Evolutionary conservation across 2,113 vertebrate species (phyloP).

Genomic region (Syngnathus typhle): DNA sequence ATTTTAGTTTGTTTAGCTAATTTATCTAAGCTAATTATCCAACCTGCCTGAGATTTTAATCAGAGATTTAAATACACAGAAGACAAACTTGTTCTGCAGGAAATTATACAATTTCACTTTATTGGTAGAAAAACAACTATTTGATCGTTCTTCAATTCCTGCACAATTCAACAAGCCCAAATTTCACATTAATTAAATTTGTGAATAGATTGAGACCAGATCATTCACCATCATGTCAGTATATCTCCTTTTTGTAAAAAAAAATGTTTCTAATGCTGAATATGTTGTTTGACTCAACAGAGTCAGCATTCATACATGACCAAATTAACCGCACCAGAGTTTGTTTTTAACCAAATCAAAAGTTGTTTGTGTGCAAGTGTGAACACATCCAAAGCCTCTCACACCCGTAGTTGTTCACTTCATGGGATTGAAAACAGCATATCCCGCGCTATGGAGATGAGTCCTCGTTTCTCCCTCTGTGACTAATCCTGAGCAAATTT

Average conservation of each 20-base stretch:
- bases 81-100: too few relatives aligned
- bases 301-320: background rate
- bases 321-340: background rate
- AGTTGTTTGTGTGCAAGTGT: background rate
- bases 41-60: too few relatives aligned
- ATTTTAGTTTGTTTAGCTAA: background rate
- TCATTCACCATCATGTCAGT: too few relatives aligned
- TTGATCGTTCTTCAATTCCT: too few relatives aligned
- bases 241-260: too few relatives aligned
- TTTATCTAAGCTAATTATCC: background rate
- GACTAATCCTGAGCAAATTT: slow-evolving; percentile 57
- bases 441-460: slow-evolving; percentile 68
- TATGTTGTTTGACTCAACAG: background rate
- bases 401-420: slow-evolving; percentile 48
- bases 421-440: slow-evolving; percentile 54
- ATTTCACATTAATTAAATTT: too few relatives aligned
- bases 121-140: too few relatives aligned
- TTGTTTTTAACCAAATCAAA: background rate
- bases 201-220: too few relatives aligned
- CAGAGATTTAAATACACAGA: too few relatives aligned
- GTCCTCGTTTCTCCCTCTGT: slow-evolving; percentile 59
- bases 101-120: too few relatives aligned
- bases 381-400: background rate
- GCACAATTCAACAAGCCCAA: too few relatives aligned
- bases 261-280: too few relatives aligned